phyloP scores from a whole-genome alignment of 2,888 invertebrate species.

The Abscondita cerata region DNA sequence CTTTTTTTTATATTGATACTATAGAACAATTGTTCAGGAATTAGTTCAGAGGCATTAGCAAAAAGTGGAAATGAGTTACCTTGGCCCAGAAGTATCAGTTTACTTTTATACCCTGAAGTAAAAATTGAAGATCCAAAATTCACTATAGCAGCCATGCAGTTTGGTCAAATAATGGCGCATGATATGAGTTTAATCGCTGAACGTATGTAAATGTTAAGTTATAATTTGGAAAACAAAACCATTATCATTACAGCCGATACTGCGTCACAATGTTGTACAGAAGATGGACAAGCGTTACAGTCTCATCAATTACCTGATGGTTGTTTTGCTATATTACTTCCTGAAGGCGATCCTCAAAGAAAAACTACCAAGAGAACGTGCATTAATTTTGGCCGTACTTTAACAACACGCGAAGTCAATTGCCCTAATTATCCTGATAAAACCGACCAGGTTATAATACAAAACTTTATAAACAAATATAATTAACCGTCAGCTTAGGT shows the following conservation, averaged over 20 bases:
- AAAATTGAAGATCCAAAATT: conserved; percentile 74
- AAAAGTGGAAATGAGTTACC: conserved; percentile 72
- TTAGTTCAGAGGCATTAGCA: conserved; percentile 68
- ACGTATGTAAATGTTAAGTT: too few species aligned
- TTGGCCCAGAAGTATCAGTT: conserved; percentile 72
- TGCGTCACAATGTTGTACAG: conserved; percentile 68
- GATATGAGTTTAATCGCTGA: conserved; percentile 80
- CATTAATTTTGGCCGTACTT: conserved; percentile 76
- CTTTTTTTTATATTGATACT: too few species aligned
- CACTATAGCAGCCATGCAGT: conserved; percentile 80
- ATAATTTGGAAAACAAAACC: too few species aligned
- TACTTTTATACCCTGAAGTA: conserved; percentile 73
- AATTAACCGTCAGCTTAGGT: conserved; percentile 69
- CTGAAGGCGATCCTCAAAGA: conserved; percentile 65
- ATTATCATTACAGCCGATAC: conserved; percentile 62
- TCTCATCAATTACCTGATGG: conserved; percentile 57
- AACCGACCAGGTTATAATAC: conserved; percentile 71
- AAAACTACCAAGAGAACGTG: conserved; percentile 65
- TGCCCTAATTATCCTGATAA: conserved; percentile 69
- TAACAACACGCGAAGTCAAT: conserved; percentile 70
- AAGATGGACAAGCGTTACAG: conserved; percentile 62
- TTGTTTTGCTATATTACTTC: conserved; percentile 65
- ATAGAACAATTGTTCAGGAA: conserved; percentile 57
- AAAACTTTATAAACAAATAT: conserved; percentile 54
- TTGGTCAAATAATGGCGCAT: conserved; percentile 81